Evolutionary conservation across 2,797 vertebrate species (phyloP).

Genomic region (Acestrorhynchus altus): DNA sequence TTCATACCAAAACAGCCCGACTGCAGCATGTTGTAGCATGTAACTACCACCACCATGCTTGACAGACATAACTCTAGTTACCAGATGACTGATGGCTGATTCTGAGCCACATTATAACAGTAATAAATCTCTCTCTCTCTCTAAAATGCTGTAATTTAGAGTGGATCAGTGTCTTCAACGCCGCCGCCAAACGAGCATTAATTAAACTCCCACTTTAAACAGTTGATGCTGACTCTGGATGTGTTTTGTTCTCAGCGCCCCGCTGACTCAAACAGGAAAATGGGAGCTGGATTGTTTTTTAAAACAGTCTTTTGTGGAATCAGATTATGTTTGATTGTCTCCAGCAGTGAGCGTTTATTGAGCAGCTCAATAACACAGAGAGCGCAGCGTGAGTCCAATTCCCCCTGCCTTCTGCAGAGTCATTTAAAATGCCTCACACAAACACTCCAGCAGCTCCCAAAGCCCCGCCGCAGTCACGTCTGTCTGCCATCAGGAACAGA

Average conservation of each 20-base stretch:
- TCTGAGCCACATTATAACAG: too few species aligned
- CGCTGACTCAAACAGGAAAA: not conserved
- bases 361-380: not conserved
- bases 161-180: not conserved
- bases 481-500: not conserved
- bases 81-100: too few species aligned
- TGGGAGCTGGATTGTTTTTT: not conserved
- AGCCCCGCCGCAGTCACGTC: not conserved
- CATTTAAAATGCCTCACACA: not conserved
- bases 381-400: not conserved
- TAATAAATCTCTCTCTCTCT: not conserved
- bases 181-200: not conserved
- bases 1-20: too few species aligned
- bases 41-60: too few species aligned
- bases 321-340: constrained; percentile 27
- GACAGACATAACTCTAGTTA: too few species aligned
- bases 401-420: not conserved
- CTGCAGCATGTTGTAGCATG: too few species aligned
- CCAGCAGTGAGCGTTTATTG: constrained; percentile 19
- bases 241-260: not conserved
- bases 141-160: not conserved
- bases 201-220: not conserved
- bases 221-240: not conserved
- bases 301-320: constrained; percentile 1
- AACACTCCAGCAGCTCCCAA: not conserved